Base-by-base conservation (phyloP, 2,888 invertebrate species). In the Tetramorium bicarinatum region DNA sequence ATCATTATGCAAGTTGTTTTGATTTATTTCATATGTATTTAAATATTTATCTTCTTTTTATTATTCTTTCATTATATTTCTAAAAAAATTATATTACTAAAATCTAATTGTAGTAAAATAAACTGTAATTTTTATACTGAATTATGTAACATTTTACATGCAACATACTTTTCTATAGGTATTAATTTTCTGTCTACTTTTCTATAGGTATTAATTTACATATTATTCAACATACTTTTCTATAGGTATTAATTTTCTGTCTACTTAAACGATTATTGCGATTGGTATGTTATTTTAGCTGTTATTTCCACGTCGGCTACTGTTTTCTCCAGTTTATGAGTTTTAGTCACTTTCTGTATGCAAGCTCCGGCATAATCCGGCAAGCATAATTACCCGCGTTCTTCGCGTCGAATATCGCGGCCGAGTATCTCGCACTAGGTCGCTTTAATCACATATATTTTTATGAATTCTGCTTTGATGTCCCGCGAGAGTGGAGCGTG, bases 401-500 rank as follows among this genome's bases (percentile, higher is more conserved):
- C 29, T 56, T 82, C 13, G 21, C 59, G 56, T 38, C 41, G 61
- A 82, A 72, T 84, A 75, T 34, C 34, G 11, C 47, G 56, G 34
- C 34, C 72, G 66, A 49, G 21, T 29, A 54, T 62, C 15, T 49
- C 29, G 61, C 61, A 62, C 18, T 25, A 49, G 18, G 29, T 83
- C 29, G 59, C 44, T 83, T 83, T 85, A 82, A 82, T 76, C 71
- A 62, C 29, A 59, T 61, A 75, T 77, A 85, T 77, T 85, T 85
- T 66, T 49, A 85, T 77, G 59, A 85, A 59, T 85, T 64, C 56
- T 13, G 61, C 82, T 71, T 75, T 82, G 64, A 13, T 56, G 56
- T 62, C 52, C 29, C 25, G 25, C 47, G 67, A 71, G 82, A 71
- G 25, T 15, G 21, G 44, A 79, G 64, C n/a, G 38, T 13, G 54